Conservation (phyloP, 2,113 vertebrate species). For the Labeo rohita region DNA sequence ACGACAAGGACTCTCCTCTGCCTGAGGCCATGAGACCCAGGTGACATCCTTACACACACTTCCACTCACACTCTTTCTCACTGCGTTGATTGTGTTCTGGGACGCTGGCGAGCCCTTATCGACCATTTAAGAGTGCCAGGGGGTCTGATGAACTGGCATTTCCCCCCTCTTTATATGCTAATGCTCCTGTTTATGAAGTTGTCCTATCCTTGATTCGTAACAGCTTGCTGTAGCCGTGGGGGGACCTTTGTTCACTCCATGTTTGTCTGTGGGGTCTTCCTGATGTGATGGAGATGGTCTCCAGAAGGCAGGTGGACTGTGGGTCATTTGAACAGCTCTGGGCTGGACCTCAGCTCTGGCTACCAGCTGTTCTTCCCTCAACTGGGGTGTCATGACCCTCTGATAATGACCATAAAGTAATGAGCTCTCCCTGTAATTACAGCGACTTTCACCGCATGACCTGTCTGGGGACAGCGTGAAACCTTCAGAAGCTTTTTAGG, state of each 20-base stretch:
- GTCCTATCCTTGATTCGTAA: constrained; percentile 72
- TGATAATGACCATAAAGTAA: constrained; percentile 55
- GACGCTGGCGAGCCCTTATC: constrained; percentile 39
- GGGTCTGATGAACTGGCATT: constrained; percentile 51
- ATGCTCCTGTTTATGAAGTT: constrained; percentile 67
- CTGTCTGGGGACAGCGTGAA: neutral
- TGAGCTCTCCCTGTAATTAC: constrained; percentile 52
- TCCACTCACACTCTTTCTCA: constrained; percentile 6
- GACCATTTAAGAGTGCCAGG: constrained; percentile 54
- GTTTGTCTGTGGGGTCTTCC: constrained; percentile 49
- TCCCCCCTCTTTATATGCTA: constrained; percentile 78
- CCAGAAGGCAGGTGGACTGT: constrained; percentile 52
- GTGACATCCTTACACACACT: neutral
- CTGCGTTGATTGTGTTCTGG: constrained; percentile 46
- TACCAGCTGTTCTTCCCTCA: constrained; percentile 53
- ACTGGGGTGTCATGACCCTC: constrained; percentile 48
- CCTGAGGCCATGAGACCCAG: constrained; percentile 33
- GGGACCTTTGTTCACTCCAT: constrained; percentile 62
- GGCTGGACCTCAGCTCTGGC: constrained; percentile 23
- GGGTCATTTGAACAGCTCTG: constrained; percentile 34
- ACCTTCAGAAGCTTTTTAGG: neutral
- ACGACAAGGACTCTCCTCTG: neutral
- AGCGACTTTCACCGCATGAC: constrained; percentile 49
- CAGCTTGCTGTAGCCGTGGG: constrained; percentile 69
- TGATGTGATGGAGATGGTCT: constrained; percentile 47